Evolutionary conservation across 2,113 vertebrate species (phyloP).

Genomic region (Psittacara wagleri): DNA sequence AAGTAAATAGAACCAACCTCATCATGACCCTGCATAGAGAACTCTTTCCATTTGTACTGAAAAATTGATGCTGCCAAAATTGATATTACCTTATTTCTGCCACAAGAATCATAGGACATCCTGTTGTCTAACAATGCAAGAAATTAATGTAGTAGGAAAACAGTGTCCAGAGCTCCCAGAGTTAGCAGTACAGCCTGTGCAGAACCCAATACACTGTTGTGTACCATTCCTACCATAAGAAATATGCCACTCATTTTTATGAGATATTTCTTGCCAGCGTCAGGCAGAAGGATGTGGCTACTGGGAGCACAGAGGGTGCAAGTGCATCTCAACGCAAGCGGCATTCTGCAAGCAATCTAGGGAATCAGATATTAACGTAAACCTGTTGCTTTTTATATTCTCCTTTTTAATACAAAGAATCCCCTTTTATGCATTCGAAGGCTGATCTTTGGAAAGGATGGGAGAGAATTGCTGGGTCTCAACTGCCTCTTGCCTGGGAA

Average conservation of each 20-base stretch:
- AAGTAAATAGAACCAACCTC: background rate
- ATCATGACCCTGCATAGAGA: background rate
- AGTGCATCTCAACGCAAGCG: background rate
- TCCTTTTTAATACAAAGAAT: background rate
- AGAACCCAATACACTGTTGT: rapidly evolving
- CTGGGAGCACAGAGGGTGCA: background rate
- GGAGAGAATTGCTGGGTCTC: background rate
- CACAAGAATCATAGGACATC: background rate
- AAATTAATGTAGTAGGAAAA: background rate
- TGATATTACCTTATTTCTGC: background rate
- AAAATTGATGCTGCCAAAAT: background rate
- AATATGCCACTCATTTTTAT: background rate
- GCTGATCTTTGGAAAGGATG: background rate
- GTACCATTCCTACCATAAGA: background rate
- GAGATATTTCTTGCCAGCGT: rapidly evolving
- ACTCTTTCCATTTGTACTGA: background rate
- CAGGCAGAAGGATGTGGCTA: background rate
- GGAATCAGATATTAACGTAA: rapidly evolving
- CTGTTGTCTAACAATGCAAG: background rate
- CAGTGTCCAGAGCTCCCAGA: background rate
- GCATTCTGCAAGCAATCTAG: background rate
- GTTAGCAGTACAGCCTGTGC: background rate
- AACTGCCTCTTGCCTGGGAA: background rate
- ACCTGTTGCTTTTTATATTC: background rate
- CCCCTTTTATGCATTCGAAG: rapidly evolving